A percentile compares a stretch with the other conserved stretches of the same genome.
These are phyloP conservation scores for Daphoenositta chrysoptera DNA, from an alignment of 2,113 vertebrate genomes.

Conservation along the genomic window DNA sequence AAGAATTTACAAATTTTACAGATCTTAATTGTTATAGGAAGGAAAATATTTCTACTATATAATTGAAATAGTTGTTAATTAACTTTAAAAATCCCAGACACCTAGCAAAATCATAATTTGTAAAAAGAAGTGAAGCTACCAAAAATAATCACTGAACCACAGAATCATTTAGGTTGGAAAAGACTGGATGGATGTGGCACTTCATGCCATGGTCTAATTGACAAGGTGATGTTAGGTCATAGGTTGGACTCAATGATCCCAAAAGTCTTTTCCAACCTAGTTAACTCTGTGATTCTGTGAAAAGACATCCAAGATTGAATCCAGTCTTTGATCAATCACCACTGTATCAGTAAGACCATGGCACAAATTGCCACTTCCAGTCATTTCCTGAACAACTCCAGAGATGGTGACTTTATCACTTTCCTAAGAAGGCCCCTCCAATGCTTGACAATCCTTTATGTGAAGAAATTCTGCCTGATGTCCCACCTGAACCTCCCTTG, in stretches of 20 bases:
- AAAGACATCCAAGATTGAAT: too few species aligned
- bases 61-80: not conserved
- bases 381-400: not conserved
- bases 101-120: not conserved
- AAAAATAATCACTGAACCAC: not conserved
- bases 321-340: not conserved
- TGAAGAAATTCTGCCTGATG: not conserved
- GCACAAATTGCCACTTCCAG: not conserved
- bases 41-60: not conserved
- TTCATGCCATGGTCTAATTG: too few species aligned
- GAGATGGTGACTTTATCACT: not conserved
- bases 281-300: too few species aligned
- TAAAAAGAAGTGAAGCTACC: not conserved
- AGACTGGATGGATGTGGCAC: not conserved
- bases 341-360: accelerated
- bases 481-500: not conserved
- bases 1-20: not conserved
- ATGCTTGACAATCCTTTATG: not conserved
- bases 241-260: not conserved
- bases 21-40: not conserved
- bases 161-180: not conserved
- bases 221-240: not conserved
- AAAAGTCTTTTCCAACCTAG: too few species aligned
- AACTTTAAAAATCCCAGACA: not conserved
- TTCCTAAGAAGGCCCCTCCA: not conserved